These are phyloP conservation scores for Phymatocera aterrima DNA, from an alignment of 2,888 invertebrate genomes.

Conservation along the genomic window DNA sequence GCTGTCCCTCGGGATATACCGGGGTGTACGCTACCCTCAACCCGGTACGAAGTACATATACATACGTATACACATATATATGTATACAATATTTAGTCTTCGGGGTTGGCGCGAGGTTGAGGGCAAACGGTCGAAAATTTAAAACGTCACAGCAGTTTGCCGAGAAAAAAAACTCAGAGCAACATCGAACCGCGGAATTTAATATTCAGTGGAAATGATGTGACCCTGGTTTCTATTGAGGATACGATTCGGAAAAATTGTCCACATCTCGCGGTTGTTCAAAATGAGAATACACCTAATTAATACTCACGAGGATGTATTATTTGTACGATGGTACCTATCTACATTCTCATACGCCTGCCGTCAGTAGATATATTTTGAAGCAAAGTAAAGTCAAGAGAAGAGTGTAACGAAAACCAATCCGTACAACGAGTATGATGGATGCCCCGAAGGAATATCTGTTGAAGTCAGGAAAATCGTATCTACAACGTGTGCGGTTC, in stretches of 20 bases:
- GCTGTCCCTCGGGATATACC: conserved; percentile 51
- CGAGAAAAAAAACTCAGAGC: neutral
- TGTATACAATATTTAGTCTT: too few species aligned
- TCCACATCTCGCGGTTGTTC: neutral
- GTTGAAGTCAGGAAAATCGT: neutral
- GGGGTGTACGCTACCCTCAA: neutral
- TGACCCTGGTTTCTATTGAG: neutral
- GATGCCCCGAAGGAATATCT: neutral
- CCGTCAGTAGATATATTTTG: too few species aligned
- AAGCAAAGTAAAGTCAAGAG: too few species aligned
- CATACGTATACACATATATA: too few species aligned
- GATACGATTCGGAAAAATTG: neutral
- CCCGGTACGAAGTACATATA: neutral
- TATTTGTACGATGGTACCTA: too few species aligned
- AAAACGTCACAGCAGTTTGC: conserved; percentile 37
- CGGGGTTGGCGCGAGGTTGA: neutral
- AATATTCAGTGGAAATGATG: conserved; percentile 31
- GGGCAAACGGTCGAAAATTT: conserved; percentile 15
- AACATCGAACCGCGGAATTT: neutral
- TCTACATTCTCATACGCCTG: too few species aligned
- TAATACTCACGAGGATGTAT: too few species aligned
- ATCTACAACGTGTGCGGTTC: conserved; percentile 29
- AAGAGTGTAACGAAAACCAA: too few species aligned
- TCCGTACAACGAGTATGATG: too few species aligned
- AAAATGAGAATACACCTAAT: too few species aligned